Evolutionary conservation across 1,140 invertebrate species (phyloP).

Genomic region (Aphelenchoides fujianensis): DNA sequence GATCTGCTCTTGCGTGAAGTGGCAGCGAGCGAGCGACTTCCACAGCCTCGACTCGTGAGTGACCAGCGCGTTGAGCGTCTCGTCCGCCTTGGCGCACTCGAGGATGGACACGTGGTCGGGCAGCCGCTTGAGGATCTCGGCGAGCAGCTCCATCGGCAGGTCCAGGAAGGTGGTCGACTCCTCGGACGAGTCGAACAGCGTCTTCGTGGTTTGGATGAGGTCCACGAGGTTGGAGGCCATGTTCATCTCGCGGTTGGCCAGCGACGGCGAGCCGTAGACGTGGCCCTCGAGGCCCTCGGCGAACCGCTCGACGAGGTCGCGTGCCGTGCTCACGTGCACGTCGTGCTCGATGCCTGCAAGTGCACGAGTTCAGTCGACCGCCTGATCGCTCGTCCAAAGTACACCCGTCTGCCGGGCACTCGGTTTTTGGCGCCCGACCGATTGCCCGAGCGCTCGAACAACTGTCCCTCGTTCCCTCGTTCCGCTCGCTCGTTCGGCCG

Average conservation of each 20-base stretch:
- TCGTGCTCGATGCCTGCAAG: conserved; percentile 53
- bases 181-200: conserved; percentile 72
- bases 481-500: too few relatives aligned
- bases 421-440: too few relatives aligned
- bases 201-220: conserved; percentile 42
- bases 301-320: conserved; percentile 55
- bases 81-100: conserved; percentile 71
- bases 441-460: too few relatives aligned
- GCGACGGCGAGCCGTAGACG: conserved; percentile 56
- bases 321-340: conserved; percentile 55
- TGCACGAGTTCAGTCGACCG: not conserved
- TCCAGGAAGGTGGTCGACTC: conserved; percentile 79
- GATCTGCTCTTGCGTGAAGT: conserved; percentile 83
- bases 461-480: not conserved
- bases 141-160: conserved; percentile 85
- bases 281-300: conserved; percentile 50
- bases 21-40: conserved; percentile 83
- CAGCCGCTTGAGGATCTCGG: conserved; percentile 77
- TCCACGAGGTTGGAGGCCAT: conserved; percentile 59
- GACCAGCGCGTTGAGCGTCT: conserved; percentile 74
- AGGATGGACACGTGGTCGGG: conserved; percentile 86
- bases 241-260: conserved; percentile 48
- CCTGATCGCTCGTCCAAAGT: not conserved
- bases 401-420: too few relatives aligned
- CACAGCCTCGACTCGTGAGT: conserved; percentile 81